Evolutionary conservation across 2,797 vertebrate genomes (phyloP).

Genomic region (Eleutherodactylus coqui): DNA sequence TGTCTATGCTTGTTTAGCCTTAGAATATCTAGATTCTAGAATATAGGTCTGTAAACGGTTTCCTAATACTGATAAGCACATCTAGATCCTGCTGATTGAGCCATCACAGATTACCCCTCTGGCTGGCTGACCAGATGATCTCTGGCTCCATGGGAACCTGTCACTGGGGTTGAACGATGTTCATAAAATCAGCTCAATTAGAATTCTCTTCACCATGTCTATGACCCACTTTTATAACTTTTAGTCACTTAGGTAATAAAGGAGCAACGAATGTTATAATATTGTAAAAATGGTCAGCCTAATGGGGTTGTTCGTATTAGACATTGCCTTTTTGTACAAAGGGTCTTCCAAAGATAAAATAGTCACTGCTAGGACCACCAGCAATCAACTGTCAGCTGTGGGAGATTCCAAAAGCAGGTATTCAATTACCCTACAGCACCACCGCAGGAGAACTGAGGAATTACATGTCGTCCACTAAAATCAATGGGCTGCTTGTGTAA

Average conservation of each 20-base stretch:
- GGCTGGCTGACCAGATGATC: conserved; percentile 2
- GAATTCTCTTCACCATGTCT: background rate
- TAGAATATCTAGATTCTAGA: background rate
- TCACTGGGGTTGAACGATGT: background rate
- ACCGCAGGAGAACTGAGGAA: too few relatives aligned
- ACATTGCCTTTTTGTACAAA: background rate
- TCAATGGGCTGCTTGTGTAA: too few relatives aligned
- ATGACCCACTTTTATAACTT: background rate
- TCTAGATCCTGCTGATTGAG: background rate
- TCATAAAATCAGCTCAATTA: background rate
- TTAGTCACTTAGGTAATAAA: background rate
- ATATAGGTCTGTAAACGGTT: background rate
- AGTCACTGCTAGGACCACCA: background rate
- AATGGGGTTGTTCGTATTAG: background rate
- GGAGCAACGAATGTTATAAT: too few relatives aligned
- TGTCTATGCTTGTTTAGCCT: background rate
- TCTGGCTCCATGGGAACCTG: background rate
- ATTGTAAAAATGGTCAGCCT: background rate
- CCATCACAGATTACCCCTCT: background rate
- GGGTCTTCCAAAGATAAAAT: background rate
- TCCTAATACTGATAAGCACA: background rate
- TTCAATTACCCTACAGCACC: too few relatives aligned
- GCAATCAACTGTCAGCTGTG: background rate
- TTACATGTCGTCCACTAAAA: too few relatives aligned
- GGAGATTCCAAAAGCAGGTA: too few relatives aligned